phyloP scores from a whole-genome alignment of 2,797 vertebrate genomes.

The Hoplostethus mediterraneus region DNA sequence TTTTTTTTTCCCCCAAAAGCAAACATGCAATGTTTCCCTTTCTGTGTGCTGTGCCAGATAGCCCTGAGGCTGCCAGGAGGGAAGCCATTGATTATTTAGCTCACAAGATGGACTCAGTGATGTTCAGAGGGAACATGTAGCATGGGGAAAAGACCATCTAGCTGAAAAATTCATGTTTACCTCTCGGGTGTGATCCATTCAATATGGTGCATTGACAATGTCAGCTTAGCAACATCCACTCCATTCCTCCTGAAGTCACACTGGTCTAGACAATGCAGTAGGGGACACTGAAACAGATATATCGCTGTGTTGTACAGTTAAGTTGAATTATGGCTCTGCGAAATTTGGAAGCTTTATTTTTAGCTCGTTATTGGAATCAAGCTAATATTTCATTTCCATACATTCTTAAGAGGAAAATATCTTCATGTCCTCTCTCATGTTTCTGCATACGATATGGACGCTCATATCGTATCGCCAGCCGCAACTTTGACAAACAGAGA shows the following conservation, averaged over 20 bases:
- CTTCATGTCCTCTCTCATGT: no score
- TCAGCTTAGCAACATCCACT: conserved; percentile 35
- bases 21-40: conserved; percentile 62
- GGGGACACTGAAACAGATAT: background rate
- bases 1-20: conserved; percentile 22
- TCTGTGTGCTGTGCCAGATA: conserved; percentile 54
- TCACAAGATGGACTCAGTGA: conserved; percentile 70
- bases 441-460: conserved; percentile 22
- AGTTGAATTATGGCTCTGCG: conserved; percentile 32
- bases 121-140: conserved; percentile 62
- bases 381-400: no score
- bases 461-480: conserved; percentile 26
- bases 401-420: no score
- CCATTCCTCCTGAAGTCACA: conserved; percentile 53
- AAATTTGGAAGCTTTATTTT: conserved; percentile 41
- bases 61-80: conserved; percentile 67
- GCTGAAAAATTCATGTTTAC: conserved; percentile 63
- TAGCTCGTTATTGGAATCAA: conserved; percentile 23
- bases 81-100: conserved; percentile 77
- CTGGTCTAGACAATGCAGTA: conserved; percentile 33
- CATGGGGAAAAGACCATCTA: conserved; percentile 44
- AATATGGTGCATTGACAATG: conserved; percentile 59
- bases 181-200: conserved; percentile 62
- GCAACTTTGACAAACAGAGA: conserved; percentile 34
- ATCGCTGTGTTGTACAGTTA: conserved; percentile 19